These are phyloP conservation scores for Onychomys leucogaster DNA, from an alignment of 2,797 vertebrate species.

Conservation along the genomic window DNA sequence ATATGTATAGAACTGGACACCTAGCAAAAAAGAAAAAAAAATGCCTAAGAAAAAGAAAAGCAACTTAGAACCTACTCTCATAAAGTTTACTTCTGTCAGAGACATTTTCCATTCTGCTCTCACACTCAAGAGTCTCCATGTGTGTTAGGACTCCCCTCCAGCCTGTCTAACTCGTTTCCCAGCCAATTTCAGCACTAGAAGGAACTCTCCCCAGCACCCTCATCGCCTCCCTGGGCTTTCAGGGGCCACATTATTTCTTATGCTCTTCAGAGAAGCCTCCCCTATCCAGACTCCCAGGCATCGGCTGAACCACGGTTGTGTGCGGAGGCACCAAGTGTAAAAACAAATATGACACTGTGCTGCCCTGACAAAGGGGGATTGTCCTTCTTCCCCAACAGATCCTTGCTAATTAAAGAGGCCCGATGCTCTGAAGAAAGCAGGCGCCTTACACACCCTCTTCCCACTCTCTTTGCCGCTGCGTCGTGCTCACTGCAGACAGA, in stretches of 20 bases:
- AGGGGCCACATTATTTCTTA: conserved; percentile 8
- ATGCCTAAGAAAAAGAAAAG: background rate
- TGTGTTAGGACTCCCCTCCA: conserved; percentile 32
- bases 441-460: background rate
- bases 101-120: conserved; percentile 24
- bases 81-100: conserved; percentile 57
- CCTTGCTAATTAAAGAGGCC: conserved; percentile 78
- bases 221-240: background rate
- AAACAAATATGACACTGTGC: conserved; percentile 68
- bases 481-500: conserved; percentile 53
- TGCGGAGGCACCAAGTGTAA: conserved; percentile 54
- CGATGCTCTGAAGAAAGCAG: conserved; percentile 46
- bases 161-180: conserved; percentile 18
- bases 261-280: conserved; percentile 51
- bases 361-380: conserved; percentile 64
- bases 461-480: background rate
- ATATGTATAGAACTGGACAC: background rate
- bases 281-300: conserved; percentile 6
- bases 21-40: background rate
- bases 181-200: conserved; percentile 56
- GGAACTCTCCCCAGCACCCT: conserved; percentile 43
- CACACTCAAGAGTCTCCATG: conserved; percentile 14
- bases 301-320: background rate
- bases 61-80: conserved; percentile 31
- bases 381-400: conserved; percentile 66